phyloP scores from a whole-genome alignment of 2,888 invertebrate species.

The Tenthredo mesomela region DNA sequence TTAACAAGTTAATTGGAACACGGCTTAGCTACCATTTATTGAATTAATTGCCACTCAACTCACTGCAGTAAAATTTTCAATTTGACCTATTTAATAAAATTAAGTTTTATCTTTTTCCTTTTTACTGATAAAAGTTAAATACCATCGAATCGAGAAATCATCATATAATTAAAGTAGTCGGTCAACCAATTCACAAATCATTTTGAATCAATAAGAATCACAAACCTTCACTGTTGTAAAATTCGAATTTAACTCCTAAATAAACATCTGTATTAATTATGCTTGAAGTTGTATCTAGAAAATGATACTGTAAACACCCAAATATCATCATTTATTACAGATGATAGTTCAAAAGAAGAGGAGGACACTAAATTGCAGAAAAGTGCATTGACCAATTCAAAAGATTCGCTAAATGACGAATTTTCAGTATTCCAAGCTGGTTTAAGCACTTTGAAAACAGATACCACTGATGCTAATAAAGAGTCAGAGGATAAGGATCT shows the following conservation, averaged over 20 bases:
- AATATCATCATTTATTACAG: conserved; percentile 17
- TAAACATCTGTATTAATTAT: not conserved
- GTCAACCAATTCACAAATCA: not conserved
- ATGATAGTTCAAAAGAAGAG: conserved; percentile 4
- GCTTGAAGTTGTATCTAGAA: not conserved
- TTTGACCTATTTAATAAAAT: not conserved
- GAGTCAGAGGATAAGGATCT: not conserved
- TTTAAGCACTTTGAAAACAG: not conserved
- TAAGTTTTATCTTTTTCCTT: not conserved
- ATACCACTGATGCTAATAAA: not conserved
- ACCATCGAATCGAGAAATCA: not conserved
- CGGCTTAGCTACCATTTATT: not conserved
- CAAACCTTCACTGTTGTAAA: not conserved
- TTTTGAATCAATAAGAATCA: not conserved
- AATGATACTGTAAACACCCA: not conserved
- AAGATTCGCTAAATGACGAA: not conserved
- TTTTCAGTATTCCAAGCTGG: not conserved
- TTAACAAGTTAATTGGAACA: not conserved
- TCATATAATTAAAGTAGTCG: not conserved
- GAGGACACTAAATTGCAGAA: not conserved
- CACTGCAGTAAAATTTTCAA: not conserved
- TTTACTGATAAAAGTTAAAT: not conserved
- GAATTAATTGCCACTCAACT: not conserved
- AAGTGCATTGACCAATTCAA: not conserved
- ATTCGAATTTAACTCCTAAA: not conserved